phyloP scores from a whole-genome alignment of 2,113 vertebrate species.

The Pangasianodon hypophthalmus region DNA sequence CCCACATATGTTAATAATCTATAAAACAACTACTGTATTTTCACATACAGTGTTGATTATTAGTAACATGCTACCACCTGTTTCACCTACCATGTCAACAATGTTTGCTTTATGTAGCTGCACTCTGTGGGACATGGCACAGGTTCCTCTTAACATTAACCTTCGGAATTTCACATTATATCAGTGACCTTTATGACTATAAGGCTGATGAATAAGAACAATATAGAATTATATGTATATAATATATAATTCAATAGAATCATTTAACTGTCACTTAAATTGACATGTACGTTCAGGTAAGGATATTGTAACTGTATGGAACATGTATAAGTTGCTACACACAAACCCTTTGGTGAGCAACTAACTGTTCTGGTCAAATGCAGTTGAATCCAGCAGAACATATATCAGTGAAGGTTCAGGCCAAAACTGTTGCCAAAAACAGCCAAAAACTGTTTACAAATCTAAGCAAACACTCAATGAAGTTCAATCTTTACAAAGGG shows the following conservation, averaged over 20 bases:
- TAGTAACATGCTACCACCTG: neutral
- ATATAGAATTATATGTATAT: neutral
- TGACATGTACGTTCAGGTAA: neutral
- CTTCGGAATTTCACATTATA: conserved; percentile 26
- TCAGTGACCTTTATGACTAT: conserved; percentile 24
- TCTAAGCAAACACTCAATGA: conserved; percentile 4
- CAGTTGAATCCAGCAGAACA: neutral
- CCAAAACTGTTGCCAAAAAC: conserved; percentile 7
- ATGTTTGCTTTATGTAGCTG: conserved; percentile 41
- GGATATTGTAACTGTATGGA: conserved; percentile 22
- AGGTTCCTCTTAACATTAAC: conserved; percentile 9
- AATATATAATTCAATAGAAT: neutral
- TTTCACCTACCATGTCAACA: neutral
- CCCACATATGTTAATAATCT: neutral
- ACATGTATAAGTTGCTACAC: conserved; percentile 33
- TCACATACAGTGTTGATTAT: conserved; percentile 2
- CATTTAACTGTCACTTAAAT: neutral
- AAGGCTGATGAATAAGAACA: neutral
- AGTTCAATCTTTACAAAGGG: conserved; percentile 28
- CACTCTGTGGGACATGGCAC: conserved; percentile 21
- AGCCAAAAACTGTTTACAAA: conserved; percentile 24
- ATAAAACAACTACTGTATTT: neutral
- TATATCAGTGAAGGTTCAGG: neutral
- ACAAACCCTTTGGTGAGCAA: neutral
- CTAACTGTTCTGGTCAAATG: conserved; percentile 29